phyloP scores from a whole-genome alignment of 2,888 invertebrate species.

The Oscheius sp. region DNA sequence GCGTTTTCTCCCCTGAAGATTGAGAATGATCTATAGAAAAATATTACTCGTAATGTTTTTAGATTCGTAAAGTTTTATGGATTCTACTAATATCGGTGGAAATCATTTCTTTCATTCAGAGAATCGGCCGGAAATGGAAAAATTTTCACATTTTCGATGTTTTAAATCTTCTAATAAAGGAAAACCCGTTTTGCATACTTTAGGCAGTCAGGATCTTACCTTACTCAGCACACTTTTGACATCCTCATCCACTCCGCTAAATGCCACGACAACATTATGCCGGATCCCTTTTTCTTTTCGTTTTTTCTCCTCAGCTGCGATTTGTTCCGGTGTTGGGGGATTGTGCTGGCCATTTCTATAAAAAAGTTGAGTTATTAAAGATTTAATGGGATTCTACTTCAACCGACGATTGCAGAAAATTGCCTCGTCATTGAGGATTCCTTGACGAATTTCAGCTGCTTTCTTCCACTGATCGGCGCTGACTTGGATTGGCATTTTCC shows the following conservation, averaged over 20 bases:
- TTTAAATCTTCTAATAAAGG: not conserved
- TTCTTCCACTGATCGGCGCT: conserved; percentile 45
- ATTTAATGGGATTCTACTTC: conserved; percentile 44
- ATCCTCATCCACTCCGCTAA: conserved; percentile 48
- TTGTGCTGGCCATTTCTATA: conserved; percentile 35
- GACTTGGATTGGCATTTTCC: conserved; percentile 56
- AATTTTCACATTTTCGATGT: not conserved
- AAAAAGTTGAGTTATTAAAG: not conserved
- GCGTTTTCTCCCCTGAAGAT: no score
- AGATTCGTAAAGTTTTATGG: no score
- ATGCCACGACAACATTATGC: conserved; percentile 32
- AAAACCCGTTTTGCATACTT: not conserved
- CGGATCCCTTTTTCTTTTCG: conserved; percentile 18
- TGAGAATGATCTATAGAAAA: no score
- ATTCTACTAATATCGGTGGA: no score
- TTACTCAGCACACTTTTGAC: conserved; percentile 38
- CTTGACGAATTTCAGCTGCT: conserved; percentile 41
- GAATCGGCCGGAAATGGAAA: no score
- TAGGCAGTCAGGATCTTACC: conserved; percentile 22
- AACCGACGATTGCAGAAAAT: conserved; percentile 58
- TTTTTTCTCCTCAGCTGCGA: conserved; percentile 40
- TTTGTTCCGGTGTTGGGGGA: conserved; percentile 63
- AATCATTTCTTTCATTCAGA: no score
- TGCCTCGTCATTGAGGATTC: conserved; percentile 45
- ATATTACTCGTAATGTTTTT: no score